Evolutionary conservation across 2,888 invertebrate genomes (phyloP), one percentile per base, ranked within the genome.

Genomic region (Dasysyrphus albostriatus): DNA sequence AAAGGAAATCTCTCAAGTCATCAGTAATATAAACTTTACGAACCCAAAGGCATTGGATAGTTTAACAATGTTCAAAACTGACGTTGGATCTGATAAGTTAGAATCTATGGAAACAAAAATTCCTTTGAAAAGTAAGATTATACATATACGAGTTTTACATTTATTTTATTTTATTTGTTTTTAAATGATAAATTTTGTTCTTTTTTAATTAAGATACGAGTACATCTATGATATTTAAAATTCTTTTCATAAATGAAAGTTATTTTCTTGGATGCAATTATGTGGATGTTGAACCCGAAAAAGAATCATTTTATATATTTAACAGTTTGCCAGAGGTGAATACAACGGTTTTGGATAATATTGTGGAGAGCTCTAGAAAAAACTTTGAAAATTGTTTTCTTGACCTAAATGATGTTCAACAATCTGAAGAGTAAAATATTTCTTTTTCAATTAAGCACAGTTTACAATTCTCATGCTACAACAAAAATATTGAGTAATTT

Each of bases 11-110:
- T 42, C 42, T 14, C 42, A 42, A 42, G 14, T 42, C 14, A 42
- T 42, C 10, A 42, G 5, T 42, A 10, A 10, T 42, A 14, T 42
- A 4, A 42, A 14, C 14, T 4, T 5, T 14, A 42, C 42, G 14
- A 42, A 42, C 5, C 5, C 1, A 42, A 42, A 42, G 2, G 14
- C 12, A 14, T 14, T 14, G 14, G 14, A 42, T 14, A 4, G 3
- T 42, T 42, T 14, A 0, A 14, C 6, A 42, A 14, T 42, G 42
- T 42, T 14, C 14, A 14, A 14, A 8, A 8, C 8, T 37, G 37
- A 1, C 5, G 14, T 5, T 12, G 1, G 5, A 14, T 0, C 1
- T 14, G 2, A 1, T 14, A 5, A 12, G 5, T 0, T 14, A 14
- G 5, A 5, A 42, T 10, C 3, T 14, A 14, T 14, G 14, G 14